Evolutionary conservation across 53 echinoderm and acorn worm species (phyloP), one percentile per base, ranked within the genome.

Genomic region (Henricia sp.): DNA sequence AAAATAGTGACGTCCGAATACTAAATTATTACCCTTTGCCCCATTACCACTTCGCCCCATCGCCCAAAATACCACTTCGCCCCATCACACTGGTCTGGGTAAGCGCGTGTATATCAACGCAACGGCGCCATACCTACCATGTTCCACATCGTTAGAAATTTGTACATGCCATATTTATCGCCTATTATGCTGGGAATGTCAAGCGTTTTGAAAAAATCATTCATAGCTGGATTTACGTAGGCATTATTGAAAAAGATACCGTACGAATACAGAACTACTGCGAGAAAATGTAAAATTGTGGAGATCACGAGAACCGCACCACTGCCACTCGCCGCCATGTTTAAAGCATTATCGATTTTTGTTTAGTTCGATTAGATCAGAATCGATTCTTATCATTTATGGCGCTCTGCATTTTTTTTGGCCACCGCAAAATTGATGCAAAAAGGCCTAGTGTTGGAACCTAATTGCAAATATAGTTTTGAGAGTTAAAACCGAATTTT

Each of bases 121-220:
- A 71, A 29, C 32, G 2, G 63, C 32, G 1, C 6, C 44, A 8
- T 4, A 83, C 91, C 88, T 50, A 91, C 91, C 68, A 88, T 34
- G 51, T 74, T 74, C 91, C 91, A 91, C 40, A 88, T 83, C 30
- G 91, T 91, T 4, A 91, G 72, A 50, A 83, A 91, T 74, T 91
- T 91, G 19, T 54, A 67, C 55, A 37, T 55, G 48, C 89, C 89
- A 54, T 85, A 80, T 2, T 32, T 33, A 39, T 80, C 80, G 20
- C 20, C 35, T 71, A 29, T 48, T 12, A 19, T 1, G 26, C 28
- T 24, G 10, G 48, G 2, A 24, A 21, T 2, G 64, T 64, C 77
- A 17, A 32, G 25, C 29, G 62, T 64, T 38, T 16, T 65, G 33
- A 54, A 26, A 19, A 29, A 43, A 1, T 14, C 23, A 26, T 23